These are phyloP conservation scores for Grammomys dolichurus DNA, from an alignment of 2,113 vertebrate species.

Conservation along the genomic window DNA sequence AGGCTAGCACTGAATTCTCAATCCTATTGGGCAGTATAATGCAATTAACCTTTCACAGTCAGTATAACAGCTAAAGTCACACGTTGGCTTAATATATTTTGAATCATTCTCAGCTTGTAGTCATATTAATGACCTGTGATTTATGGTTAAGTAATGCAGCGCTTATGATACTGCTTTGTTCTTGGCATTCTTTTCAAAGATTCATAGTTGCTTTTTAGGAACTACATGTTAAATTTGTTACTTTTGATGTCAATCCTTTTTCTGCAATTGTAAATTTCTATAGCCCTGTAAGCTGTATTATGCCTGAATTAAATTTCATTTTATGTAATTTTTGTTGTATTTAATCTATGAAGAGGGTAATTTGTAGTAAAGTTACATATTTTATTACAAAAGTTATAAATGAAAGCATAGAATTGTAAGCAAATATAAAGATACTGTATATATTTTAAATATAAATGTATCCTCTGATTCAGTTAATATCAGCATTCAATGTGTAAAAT, in stretches of 20 bases:
- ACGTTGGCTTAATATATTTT: background rate
- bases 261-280: background rate
- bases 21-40: background rate
- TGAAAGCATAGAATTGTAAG: background rate
- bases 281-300: background rate
- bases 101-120: background rate
- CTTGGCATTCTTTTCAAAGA: slow-evolving; percentile 5
- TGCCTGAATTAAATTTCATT: background rate
- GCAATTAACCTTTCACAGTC: background rate
- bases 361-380: background rate
- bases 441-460: background rate
- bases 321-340: slow-evolving; percentile 21
- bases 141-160: background rate
- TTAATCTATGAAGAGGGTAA: background rate
- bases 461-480: background rate
- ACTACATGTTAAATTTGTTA: background rate
- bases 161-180: background rate
- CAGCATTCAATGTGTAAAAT: background rate
- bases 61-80: background rate
- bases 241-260: background rate
- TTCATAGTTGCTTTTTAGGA: background rate
- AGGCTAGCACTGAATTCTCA: background rate
- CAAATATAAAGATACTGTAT: background rate
- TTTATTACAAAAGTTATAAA: background rate
- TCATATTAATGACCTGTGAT: background rate